Evolutionary conservation across 2,888 invertebrate species (phyloP), one percentile per base, ranked within the genome.

Genomic region (Suillia variegata): DNA sequence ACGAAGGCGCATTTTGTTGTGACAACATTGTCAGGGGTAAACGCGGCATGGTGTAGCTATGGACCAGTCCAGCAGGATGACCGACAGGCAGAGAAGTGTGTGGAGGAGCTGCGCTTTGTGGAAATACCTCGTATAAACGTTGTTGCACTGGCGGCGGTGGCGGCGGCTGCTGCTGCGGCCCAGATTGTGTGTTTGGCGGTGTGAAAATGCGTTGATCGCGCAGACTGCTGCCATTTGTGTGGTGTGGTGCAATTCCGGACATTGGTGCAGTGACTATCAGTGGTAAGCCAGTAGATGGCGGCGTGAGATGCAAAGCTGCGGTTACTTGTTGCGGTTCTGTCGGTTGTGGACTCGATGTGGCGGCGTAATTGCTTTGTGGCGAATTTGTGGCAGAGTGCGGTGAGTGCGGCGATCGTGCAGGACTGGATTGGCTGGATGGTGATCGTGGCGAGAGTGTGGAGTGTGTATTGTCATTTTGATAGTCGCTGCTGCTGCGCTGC

Each of bases 341-440:
- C 6, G 65, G 62, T 52, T 67, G 58, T 20, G 80, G 78, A 62
- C 78, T 79, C 15, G 74, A 66, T 18, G 68, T 70, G 1, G 69
- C 58, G 0, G 70, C 64, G 64, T 76, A 78, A 54, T 69, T 69
- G 57, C 71, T 75, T n/a, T 69, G 69, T 8, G 80, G 79, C 2
- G 81, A 80, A 48, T 74, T 74, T 6, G 76, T 79, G 8, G 74
- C 73, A 50, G 77, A 73, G n/a, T 68, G 69, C 12, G 72, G 68
- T 17, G 73, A 73, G 31, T 62, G 64, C n/a, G 57, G 61, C 21
- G 65, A 71, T 48, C 12, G 61, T 58, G 42, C 58, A 57, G 18
- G 74, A 72, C 31, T 72, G 76, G 47, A 63, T 62, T 34, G 59
- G 48, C 51, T 59, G 56, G 64, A 48, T 18, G 67, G 70, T 45